These are phyloP conservation scores for Ischnura elegans DNA, from an alignment of 2,888 invertebrate genomes.

Conservation along the genomic window DNA sequence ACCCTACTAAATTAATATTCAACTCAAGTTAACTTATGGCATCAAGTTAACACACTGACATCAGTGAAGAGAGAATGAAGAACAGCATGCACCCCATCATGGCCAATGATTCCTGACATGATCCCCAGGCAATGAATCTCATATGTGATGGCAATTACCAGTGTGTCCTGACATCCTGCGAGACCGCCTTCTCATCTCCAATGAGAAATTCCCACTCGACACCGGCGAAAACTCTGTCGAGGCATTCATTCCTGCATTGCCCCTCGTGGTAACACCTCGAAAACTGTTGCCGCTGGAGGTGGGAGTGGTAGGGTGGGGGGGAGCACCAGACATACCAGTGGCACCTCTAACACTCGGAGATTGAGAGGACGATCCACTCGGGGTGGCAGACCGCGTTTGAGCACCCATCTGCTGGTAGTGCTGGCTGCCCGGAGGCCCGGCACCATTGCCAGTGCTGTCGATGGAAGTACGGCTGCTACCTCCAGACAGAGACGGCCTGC, in stretches of 20 bases:
- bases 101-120: constrained; percentile 69
- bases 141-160: constrained; percentile 68
- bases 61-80: background rate
- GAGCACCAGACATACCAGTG: background rate
- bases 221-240: constrained; percentile 60
- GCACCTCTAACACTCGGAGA: constrained; percentile 35
- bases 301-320: constrained; percentile 83
- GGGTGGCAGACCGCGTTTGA: constrained; percentile 43
- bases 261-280: constrained; percentile 76
- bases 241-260: constrained; percentile 72
- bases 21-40: background rate
- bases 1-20: background rate
- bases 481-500: constrained; percentile 70
- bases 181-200: constrained; percentile 71
- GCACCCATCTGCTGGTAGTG: constrained; percentile 39
- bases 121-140: constrained; percentile 70
- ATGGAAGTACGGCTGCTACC: constrained; percentile 46
- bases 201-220: constrained; percentile 51
- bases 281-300: constrained; percentile 81
- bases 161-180: constrained; percentile 72
- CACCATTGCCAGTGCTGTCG: constrained; percentile 50
- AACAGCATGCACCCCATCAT: constrained; percentile 66
- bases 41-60: background rate
- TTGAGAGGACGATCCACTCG: constrained; percentile 29
- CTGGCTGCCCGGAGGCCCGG: constrained; percentile 1